Evolutionary conservation across 2,888 invertebrate genomes (phyloP), one percentile per base, ranked within the genome.

Genomic region (Megastigmus dorsalis): DNA sequence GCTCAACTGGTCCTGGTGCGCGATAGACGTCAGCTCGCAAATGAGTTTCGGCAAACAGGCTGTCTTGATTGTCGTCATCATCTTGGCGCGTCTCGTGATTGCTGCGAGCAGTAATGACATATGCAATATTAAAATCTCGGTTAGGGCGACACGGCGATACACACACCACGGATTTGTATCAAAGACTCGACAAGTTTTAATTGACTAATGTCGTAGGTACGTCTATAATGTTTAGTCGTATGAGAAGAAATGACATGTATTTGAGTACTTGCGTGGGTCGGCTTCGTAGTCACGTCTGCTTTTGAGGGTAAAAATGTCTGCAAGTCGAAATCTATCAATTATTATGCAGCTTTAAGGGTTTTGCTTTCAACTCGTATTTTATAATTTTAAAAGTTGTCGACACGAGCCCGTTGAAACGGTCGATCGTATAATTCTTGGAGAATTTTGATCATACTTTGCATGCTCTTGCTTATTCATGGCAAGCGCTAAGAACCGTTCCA

Each of bases 21-120:
- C 89, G 20, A 91, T 90, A 15, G 92, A 92, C 76, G 92, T 92
- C 81, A 92, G 85, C 85, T 92, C 92, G 83, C 92, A 92, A 73
- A 92, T 92, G 77, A 92, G 87, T 86, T 92, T 92, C 3, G 92
- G 92, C 67, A 92, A 87, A 83, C 92, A 92, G 10, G 91, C 91
- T 74, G 90, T 91, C 86, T 92, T 92, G 78, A 92, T 91, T 10
- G 90, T 91, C 72, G 89, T 85, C 84, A 92, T 84, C 81, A 92
- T 89, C 83, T 89, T 90, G 1, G 89, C 86, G 77, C 88, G 89
- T 57, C 89, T 86, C 67, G 88, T 85, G 36, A 88, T 84, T n/a
- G 79, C 84, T 85, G 80, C 48, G 77, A 80, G 71, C 69, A 79
- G 77, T 79, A 70, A 54, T 36, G 69, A 70, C 76, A 78, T 52